Evolutionary conservation across 1,140 invertebrate genomes (phyloP).

Genomic region (Cyrtorhinus lividipennis): DNA sequence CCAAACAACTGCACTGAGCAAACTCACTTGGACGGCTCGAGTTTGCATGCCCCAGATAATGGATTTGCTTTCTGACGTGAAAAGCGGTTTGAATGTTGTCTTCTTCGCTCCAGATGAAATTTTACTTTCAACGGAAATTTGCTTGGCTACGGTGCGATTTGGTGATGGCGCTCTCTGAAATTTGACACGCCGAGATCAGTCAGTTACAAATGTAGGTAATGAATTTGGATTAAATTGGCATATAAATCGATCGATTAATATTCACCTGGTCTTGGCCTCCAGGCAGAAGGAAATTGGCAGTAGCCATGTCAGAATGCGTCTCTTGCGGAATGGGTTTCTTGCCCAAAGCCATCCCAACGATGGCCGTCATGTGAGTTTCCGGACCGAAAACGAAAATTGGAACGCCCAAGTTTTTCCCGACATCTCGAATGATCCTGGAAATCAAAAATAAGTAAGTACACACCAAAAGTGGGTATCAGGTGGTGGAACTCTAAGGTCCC

Average conservation of each 20-base stretch:
- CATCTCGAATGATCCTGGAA: slow-evolving; percentile 66
- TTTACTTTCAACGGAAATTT: neutral
- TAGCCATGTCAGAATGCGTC: slow-evolving; percentile 51
- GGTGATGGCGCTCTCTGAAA: slow-evolving; percentile 7
- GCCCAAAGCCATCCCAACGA: slow-evolving; percentile 93
- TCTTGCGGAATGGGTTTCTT: slow-evolving; percentile 69
- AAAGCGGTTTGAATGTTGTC: slow-evolving; percentile 39
- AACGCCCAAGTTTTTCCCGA: slow-evolving; percentile 77
- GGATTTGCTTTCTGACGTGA: slow-evolving; percentile 72
- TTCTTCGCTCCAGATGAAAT: neutral
- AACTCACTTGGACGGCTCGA: slow-evolving; percentile 69
- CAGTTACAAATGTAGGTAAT: no score
- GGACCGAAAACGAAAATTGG: slow-evolving; percentile 95
- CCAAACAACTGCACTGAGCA: no score
- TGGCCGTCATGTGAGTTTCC: slow-evolving; percentile 98
- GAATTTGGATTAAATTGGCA: no score
- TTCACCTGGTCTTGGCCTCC: slow-evolving; percentile 44
- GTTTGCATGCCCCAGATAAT: slow-evolving; percentile 99
- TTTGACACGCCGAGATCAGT: no score
- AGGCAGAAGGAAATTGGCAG: slow-evolving; percentile 87
- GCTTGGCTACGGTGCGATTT: neutral
- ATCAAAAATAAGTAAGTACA: slow-evolving; percentile 14
- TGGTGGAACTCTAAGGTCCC: no score
- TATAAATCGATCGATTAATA: no score
- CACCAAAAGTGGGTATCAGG: no score